A percentile compares a stretch with the other conserved stretches of the same genome.
These are phyloP conservation scores for Marisa cornuarietis DNA, from an alignment of 1,140 invertebrate species.

Conservation along the genomic window DNA sequence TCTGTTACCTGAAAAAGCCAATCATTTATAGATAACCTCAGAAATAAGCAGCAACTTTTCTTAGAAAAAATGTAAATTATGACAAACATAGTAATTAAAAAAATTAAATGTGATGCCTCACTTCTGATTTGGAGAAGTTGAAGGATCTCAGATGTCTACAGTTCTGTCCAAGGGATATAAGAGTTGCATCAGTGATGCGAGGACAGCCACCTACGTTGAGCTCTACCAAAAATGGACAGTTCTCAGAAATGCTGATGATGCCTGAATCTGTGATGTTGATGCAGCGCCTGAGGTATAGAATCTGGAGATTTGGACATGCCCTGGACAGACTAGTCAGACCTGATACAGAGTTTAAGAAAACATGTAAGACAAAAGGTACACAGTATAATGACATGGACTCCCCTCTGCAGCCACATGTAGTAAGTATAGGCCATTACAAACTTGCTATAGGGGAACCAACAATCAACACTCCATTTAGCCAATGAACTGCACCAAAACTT, in stretches of 20 bases:
- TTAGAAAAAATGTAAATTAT: background rate
- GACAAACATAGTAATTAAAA: background rate
- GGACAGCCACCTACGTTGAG: conserved; percentile 54
- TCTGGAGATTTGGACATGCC: conserved; percentile 45
- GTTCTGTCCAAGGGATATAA: conserved; percentile 42
- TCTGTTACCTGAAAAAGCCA: conserved; percentile 44
- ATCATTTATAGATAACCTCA: background rate
- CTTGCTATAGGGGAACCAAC: too few relatives aligned
- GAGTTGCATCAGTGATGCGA: conserved; percentile 42
- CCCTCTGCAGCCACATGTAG: background rate
- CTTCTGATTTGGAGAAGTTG: conserved; percentile 48
- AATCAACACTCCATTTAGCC: too few relatives aligned
- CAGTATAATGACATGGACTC: background rate
- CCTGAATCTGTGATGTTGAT: conserved; percentile 51
- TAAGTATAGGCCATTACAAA: background rate
- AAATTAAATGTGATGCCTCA: conserved; percentile 26
- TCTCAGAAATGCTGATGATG: conserved; percentile 39
- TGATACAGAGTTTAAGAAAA: conserved; percentile 24
- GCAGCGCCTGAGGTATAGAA: conserved; percentile 52
- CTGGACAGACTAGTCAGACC: conserved; percentile 40
- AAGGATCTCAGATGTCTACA: conserved; percentile 43
- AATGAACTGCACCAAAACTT: too few relatives aligned
- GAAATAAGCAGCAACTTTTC: too few relatives aligned
- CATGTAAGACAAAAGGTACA: background rate
- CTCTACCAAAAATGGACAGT: conserved; percentile 46